These are phyloP conservation scores for Bufotes viridis DNA, from an alignment of 2,797 vertebrate genomes.

Conservation along the genomic window DNA sequence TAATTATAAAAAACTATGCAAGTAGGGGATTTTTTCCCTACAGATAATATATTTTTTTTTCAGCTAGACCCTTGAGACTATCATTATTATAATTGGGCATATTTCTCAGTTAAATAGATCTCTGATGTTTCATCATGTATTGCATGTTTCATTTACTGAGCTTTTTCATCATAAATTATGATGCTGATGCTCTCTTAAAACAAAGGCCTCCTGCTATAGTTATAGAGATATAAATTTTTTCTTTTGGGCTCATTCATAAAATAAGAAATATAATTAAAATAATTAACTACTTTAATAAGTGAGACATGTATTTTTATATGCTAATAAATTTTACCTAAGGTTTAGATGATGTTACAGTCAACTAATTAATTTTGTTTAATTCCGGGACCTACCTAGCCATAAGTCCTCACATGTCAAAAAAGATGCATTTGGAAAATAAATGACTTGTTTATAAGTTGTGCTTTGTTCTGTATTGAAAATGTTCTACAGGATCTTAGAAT, in stretches of 20 bases:
- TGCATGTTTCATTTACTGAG: slow-evolving; percentile 36
- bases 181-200: neutral
- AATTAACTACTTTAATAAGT: slow-evolving; percentile 28
- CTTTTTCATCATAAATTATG: slow-evolving; percentile 43
- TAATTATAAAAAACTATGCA: slow-evolving; percentile 54
- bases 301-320: slow-evolving; percentile 4
- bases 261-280: neutral
- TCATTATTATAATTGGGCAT: slow-evolving; percentile 58
- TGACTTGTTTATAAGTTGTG: neutral
- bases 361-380: slow-evolving; percentile 21
- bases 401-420: neutral
- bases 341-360: neutral
- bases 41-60: slow-evolving; percentile 20
- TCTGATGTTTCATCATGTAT: slow-evolving; percentile 43
- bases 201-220: neutral
- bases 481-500: slow-evolving; percentile 68
- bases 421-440: neutral
- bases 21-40: slow-evolving; percentile 21
- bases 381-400: neutral
- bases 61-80: slow-evolving; percentile 49
- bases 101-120: slow-evolving; percentile 40
- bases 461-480: slow-evolving; percentile 41
- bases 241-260: neutral
- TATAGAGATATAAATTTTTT: slow-evolving; percentile 1
- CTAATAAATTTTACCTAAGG: slow-evolving; percentile 16